Conservation (phyloP, 2,113 vertebrate genomes). For the Zeus faber region DNA sequence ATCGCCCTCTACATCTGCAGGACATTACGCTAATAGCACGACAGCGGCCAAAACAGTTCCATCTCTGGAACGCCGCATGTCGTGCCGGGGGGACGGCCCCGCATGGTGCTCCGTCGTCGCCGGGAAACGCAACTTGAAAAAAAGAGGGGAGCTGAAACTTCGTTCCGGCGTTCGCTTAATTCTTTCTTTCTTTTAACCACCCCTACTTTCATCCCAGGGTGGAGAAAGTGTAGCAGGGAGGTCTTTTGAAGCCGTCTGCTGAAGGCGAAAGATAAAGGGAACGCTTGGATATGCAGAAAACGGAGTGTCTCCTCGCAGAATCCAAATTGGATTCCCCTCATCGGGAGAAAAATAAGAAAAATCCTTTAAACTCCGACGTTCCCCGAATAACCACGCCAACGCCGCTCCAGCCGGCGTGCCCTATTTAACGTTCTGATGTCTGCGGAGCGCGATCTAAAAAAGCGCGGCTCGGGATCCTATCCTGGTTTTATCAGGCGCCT, state of each 20-base stretch:
- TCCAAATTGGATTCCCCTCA: constrained; percentile 57
- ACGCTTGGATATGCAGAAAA: constrained; percentile 58
- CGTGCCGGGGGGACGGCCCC: no score
- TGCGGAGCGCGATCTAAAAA: constrained; percentile 46
- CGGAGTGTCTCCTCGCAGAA: constrained; percentile 51
- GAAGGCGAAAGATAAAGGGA: constrained; percentile 63
- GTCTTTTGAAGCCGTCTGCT: constrained; percentile 55
- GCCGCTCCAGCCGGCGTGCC: constrained; percentile 12
- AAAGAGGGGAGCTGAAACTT: constrained; percentile 31
- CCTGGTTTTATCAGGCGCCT: constrained; percentile 60
- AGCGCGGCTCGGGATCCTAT: constrained; percentile 49
- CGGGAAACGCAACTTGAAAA: no score
- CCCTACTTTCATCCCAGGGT: constrained; percentile 39
- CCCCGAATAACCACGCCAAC: no score
- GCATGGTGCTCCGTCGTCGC: no score
- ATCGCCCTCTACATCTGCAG: not conserved
- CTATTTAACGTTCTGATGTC: constrained; percentile 58
- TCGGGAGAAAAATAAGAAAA: no score
- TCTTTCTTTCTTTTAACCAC: constrained; percentile 25
- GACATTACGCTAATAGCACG: no score
- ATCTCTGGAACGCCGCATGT: no score
- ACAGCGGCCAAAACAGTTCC: no score
- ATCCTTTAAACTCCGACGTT: no score
- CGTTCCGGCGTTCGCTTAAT: constrained; percentile 32
- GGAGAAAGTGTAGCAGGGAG: constrained; percentile 27